A percentile compares a stretch with the other conserved stretches of the same genome.
phyloP scores from a whole-genome alignment of 1,140 invertebrate genomes.

The Polypedilum vanderplanki region DNA sequence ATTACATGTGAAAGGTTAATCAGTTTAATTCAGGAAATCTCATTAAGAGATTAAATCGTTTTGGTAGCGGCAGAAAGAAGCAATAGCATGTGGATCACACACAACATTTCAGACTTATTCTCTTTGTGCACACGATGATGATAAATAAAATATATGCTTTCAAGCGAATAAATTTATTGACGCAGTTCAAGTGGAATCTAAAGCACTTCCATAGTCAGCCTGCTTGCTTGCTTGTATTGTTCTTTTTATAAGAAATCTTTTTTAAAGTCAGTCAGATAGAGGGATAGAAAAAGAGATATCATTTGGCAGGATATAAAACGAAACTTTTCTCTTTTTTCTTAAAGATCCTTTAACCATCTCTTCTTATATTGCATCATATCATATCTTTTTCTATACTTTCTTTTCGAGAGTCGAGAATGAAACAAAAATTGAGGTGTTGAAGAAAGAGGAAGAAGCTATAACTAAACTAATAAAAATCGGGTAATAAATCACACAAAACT shows the following conservation, averaged over 20 bases:
- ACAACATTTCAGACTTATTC: not conserved
- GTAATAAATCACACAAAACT: slow-evolving; percentile 24
- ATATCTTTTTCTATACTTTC: no score
- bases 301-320: not conserved
- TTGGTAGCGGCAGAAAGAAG: not conserved
- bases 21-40: not conserved
- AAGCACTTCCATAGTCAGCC: no score
- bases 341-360: slow-evolving; percentile 2
- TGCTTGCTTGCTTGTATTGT: no score
- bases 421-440: not conserved
- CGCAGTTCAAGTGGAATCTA: not conserved
- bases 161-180: not conserved
- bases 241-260: no score
- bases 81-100: not conserved
- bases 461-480: not conserved
- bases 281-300: not conserved
- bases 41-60: slow-evolving; percentile 1
- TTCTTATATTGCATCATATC: slow-evolving; percentile 10
- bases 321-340: not conserved
- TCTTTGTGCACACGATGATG: not conserved
- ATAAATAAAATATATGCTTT: not conserved
- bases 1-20: not conserved
- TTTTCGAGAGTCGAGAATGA: no score
- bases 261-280: no score
- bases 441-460: not conserved